Percentiles rank a stretch among this genome's conserved stretches.
Conservation (phyloP, 1,140 invertebrate genomes). For the Leptinotarsa defecta region DNA sequence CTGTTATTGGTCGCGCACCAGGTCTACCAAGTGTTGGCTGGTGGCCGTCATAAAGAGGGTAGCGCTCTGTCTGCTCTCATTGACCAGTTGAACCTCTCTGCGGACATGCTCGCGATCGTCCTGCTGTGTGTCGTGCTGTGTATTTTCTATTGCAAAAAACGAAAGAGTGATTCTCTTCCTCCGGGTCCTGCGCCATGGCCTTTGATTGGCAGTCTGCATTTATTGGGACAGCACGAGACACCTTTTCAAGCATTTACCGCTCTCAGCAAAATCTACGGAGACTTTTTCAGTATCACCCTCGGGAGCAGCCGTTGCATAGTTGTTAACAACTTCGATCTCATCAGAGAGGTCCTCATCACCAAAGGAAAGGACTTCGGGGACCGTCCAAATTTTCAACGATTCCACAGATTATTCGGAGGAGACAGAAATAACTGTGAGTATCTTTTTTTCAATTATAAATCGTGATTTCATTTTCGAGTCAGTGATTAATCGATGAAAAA, state of each 20-base stretch:
- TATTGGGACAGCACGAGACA: slow-evolving; percentile 66
- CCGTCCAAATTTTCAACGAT: slow-evolving; percentile 78
- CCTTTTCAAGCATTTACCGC: slow-evolving; percentile 76
- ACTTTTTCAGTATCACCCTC: slow-evolving; percentile 74
- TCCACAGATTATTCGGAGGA: slow-evolving; percentile 74
- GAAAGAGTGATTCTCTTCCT: slow-evolving; percentile 41
- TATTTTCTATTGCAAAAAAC: slow-evolving; percentile 42
- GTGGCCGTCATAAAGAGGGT: slow-evolving; percentile 54
- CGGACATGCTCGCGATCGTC: slow-evolving; percentile 50
- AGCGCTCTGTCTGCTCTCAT: slow-evolving; percentile 50
- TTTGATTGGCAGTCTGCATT: slow-evolving; percentile 72
- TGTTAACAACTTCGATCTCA: slow-evolving; percentile 73
- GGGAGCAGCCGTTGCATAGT: slow-evolving; percentile 74
- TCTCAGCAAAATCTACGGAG: slow-evolving; percentile 72
- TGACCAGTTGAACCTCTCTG: slow-evolving; percentile 43
- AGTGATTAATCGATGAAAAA: background rate
- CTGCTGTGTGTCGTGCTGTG: slow-evolving; percentile 47
- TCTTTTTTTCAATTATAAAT: slow-evolving; percentile 7
- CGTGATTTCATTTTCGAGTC: background rate
- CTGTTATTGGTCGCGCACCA: slow-evolving; percentile 45
- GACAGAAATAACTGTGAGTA: slow-evolving; percentile 80
- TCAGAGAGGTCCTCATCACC: slow-evolving; percentile 79
- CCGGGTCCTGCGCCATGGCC: slow-evolving; percentile 71
- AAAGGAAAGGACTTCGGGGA: slow-evolving; percentile 81
- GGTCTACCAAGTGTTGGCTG: slow-evolving; percentile 41